A percentile compares a stretch with the other conserved stretches of the same genome.
phyloP scores from a whole-genome alignment of 2,888 invertebrate species.

The Nemapogon koenigi region DNA sequence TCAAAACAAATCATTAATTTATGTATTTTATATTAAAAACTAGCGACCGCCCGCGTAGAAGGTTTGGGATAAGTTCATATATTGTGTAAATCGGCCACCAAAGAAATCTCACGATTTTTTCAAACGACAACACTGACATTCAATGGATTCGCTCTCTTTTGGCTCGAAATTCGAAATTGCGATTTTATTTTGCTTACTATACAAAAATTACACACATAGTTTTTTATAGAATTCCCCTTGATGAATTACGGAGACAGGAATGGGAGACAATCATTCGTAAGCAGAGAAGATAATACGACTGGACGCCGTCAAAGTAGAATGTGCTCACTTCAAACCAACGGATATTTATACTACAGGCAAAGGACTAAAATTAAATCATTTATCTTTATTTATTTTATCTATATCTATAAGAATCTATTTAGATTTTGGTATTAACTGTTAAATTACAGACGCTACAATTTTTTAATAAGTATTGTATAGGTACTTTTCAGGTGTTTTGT shows the following conservation, averaged over 20 bases:
- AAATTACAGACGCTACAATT: no score
- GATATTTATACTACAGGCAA: conserved; percentile 15
- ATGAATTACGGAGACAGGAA: background rate
- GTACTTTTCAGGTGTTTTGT: no score
- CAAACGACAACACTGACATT: no score
- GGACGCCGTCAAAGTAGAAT: conserved; percentile 11
- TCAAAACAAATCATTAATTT: background rate
- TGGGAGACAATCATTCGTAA: conserved; percentile 9
- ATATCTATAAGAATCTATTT: no score
- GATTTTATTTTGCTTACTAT: no score
- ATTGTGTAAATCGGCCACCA: no score
- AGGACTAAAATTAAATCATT: conserved; percentile 12
- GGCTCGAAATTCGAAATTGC: no score
- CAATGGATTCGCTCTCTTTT: no score
- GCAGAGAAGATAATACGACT: conserved; percentile 13
- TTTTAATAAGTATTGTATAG: no score
- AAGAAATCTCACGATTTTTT: no score
- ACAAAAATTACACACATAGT: no score
- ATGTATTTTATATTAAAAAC: background rate
- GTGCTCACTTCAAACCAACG: conserved; percentile 14
- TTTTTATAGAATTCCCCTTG: conserved; percentile 6
- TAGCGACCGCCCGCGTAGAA: background rate
- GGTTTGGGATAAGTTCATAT: background rate
- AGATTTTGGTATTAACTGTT: no score
- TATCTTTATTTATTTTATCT: conserved; percentile 9